Base-by-base conservation (phyloP, 2,888 invertebrate genomes). In the Portevinia maculata region DNA sequence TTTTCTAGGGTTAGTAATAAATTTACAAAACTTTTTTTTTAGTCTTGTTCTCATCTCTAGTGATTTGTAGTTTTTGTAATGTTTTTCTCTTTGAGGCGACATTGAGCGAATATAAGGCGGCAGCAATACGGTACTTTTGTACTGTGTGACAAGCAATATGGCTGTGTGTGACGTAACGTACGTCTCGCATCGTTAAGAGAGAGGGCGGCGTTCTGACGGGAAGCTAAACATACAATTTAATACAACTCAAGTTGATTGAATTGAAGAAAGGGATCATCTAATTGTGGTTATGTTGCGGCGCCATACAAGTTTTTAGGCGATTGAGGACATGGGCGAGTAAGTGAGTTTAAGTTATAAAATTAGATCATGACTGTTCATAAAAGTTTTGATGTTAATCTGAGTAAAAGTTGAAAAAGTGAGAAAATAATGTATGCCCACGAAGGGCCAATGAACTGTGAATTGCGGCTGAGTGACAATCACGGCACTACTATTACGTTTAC, bases 281-380 rank as follows among this genome's bases (percentile, higher is more conserved):
- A 64, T 59, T 64, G 64, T 59, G 70, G 74, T 70, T 59, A 55
- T 64, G 46, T 48, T 75, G 7, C 1, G 81, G 75, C 81, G 81
- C 75, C 81, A 81, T 59, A 53, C 64, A 64, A 70, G 65, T 46
- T 24, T 70, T 19, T 50, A 8, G 30, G 17, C 39, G 7, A 52
- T 21, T 34, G 1, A 32, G 46, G 13, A 32, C 1, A 30, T n/a
- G 44, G 28, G 11, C 21, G 3, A 34, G 11, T n/a, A n/a, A 48
- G 34, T 62, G 24, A 60, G 13, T 37, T 28, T 9, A 17, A 52
- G 24, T 19, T 65, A 13, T 41, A 9, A 50, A 19, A 30, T 39
- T 52, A 19, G 19, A 41, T 15, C 48, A 24, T 13, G 39, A 52
- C 6, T 52, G 52, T 8, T 7, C 9, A 17, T 3, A 4, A 11